Percentiles rank a stretch among this genome's conserved stretches.
phyloP scores from a whole-genome alignment of 2,888 invertebrate genomes.

The Plagodis pulveraria region DNA sequence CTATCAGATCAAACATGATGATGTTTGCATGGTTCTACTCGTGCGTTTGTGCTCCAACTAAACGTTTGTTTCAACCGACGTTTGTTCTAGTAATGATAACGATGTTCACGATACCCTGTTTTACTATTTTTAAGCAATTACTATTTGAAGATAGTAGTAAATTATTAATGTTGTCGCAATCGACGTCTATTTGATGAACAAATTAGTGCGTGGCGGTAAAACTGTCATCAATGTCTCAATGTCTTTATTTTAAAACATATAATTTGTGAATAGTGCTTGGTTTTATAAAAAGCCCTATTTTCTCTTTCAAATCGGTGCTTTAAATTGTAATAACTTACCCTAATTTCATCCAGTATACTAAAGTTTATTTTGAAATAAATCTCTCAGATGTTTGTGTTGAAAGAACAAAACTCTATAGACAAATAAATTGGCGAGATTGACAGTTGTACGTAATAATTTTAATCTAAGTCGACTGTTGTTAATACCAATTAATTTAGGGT shows the following conservation, averaged over 20 bases:
- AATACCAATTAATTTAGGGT: conserved; percentile 10
- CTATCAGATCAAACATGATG: conserved; percentile 36
- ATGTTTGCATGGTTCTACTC: conserved; percentile 18
- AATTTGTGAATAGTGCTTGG: conserved; percentile 3
- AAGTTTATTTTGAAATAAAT: no score
- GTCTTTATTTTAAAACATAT: conserved; percentile 11
- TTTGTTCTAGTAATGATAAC: conserved; percentile 67
- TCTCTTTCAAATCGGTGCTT: background rate
- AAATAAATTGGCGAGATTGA: background rate
- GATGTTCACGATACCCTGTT: conserved; percentile 42
- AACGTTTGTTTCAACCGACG: conserved; percentile 68
- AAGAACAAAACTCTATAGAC: background rate
- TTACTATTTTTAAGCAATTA: background rate
- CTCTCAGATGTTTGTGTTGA: background rate
- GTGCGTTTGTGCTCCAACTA: conserved; percentile 52
- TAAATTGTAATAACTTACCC: conserved; percentile 2
- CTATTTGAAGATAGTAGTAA: background rate
- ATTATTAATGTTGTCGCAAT: background rate
- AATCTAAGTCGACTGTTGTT: background rate
- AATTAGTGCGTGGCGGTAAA: conserved; percentile 7
- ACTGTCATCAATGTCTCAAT: conserved; percentile 13
- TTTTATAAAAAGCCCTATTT: conserved; percentile 10
- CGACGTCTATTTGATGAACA: background rate
- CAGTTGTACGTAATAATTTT: background rate
- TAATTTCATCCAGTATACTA: no score